phyloP scores from a whole-genome alignment of 1,140 invertebrate species.

The Atta colombica region DNA sequence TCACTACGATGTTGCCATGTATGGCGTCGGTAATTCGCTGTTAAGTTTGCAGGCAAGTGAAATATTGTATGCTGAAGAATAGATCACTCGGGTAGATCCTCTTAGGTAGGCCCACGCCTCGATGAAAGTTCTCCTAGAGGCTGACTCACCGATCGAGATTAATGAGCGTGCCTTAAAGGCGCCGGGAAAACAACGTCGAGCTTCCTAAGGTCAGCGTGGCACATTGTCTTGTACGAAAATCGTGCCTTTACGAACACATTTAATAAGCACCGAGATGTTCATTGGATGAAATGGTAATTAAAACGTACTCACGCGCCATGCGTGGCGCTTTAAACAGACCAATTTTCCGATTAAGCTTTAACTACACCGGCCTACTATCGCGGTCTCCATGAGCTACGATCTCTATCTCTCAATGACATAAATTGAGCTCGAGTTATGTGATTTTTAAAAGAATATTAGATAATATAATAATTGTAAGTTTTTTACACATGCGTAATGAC shows the following conservation, averaged over 20 bases:
- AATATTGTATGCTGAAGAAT: slow-evolving; percentile 45
- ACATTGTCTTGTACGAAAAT: slow-evolving; percentile 74
- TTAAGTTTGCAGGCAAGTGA: slow-evolving; percentile 2
- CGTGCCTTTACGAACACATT: slow-evolving; percentile 52
- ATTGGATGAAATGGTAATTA: slow-evolving; percentile 46
- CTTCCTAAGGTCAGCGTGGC: slow-evolving; percentile 69
- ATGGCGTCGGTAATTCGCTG: slow-evolving; percentile 22
- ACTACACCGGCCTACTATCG: slow-evolving; percentile 41
- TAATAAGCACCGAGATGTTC: slow-evolving; percentile 57
- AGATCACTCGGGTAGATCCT: slow-evolving; percentile 21
- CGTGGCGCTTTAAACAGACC: slow-evolving; percentile 47
- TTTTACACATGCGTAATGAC: slow-evolving; percentile 5
- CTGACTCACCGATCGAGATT: slow-evolving; percentile 80
- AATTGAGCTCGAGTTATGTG: background rate
- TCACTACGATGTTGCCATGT: slow-evolving; percentile 31
- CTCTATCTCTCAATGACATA: slow-evolving; percentile 35
- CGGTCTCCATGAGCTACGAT: slow-evolving; percentile 8
- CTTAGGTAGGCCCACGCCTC: slow-evolving; percentile 63
- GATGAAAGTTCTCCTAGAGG: slow-evolving; percentile 72
- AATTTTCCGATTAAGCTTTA: slow-evolving; percentile 61
- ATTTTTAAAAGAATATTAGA: slow-evolving; percentile 17
- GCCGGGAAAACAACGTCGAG: slow-evolving; percentile 71
- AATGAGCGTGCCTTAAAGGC: slow-evolving; percentile 76
- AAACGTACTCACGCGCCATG: slow-evolving; percentile 52
- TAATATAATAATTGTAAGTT: background rate